These are phyloP conservation scores for Hirundo rustica DNA, from an alignment of 2,797 vertebrate species.

Conservation along the genomic window DNA sequence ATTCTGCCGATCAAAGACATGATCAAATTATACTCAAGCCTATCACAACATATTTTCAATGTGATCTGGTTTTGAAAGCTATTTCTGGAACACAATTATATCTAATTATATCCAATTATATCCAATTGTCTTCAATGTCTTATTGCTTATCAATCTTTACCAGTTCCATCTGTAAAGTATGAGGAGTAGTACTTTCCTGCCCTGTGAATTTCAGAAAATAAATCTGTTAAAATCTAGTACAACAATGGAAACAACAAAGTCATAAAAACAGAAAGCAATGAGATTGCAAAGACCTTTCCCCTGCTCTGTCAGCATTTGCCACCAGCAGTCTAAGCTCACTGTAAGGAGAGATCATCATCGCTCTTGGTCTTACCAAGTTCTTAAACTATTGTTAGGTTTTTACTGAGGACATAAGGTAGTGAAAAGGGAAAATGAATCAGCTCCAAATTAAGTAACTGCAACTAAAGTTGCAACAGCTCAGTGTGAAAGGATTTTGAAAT, in stretches of 20 bases:
- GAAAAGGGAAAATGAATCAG: background rate
- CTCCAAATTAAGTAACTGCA: background rate
- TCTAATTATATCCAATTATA: background rate
- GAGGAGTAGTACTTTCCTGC: background rate
- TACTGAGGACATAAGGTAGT: background rate
- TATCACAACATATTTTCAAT: background rate
- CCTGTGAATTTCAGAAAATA: background rate
- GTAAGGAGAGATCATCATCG: background rate
- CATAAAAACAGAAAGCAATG: background rate
- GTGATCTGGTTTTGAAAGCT: background rate
- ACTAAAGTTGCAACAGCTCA: background rate
- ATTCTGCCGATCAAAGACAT: background rate
- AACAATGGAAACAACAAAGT: background rate
- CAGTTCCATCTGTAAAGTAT: background rate
- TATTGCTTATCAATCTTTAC: background rate
- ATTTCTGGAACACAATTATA: background rate
- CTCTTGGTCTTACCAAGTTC: background rate
- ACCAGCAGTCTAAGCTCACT: background rate
- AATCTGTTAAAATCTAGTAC: background rate
- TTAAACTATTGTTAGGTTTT: background rate
- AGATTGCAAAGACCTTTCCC: background rate
- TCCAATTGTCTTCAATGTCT: background rate
- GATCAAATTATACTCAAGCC: background rate
- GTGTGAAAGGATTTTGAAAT: background rate
- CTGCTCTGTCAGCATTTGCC: background rate